Percentiles rank a stretch among this genome's conserved stretches.
Conservation (phyloP, 2,888 invertebrate genomes). For the Chirona hameri region DNA sequence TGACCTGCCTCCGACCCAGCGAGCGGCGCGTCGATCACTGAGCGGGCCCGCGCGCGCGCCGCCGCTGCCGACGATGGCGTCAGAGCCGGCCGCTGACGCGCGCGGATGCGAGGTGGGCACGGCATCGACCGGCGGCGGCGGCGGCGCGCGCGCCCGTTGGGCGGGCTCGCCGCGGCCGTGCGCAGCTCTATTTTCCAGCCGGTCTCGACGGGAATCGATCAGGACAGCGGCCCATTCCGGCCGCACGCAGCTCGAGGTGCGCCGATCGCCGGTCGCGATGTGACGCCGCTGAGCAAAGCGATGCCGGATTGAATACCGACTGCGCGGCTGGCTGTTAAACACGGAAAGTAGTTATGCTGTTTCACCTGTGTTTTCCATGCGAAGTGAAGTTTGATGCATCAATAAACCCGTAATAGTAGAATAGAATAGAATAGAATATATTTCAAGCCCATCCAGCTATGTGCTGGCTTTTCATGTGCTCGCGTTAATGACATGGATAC, state of each 20-base stretch:
- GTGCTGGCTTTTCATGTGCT: too few species aligned
- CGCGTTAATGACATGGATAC: too few species aligned
- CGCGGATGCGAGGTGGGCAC: conserved; percentile 5
- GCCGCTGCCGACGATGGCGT: conserved; percentile 1
- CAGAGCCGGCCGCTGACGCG: conserved; percentile 8
- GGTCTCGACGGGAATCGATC: conserved; percentile 1
- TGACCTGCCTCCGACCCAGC: conserved; percentile 25
- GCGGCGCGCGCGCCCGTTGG: background rate
- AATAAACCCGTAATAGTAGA: too few species aligned
- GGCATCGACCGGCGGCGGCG: background rate
- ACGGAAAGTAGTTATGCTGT: too few species aligned
- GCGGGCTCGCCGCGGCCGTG: background rate
- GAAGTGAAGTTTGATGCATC: too few species aligned
- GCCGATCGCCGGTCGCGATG: background rate
- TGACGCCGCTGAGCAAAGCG: background rate
- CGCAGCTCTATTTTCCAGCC: conserved; percentile 13
- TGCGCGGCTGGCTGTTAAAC: too few species aligned
- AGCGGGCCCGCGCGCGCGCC: background rate
- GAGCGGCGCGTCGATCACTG: background rate
- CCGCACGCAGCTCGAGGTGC: background rate
- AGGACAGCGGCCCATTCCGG: background rate
- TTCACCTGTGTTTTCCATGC: too few species aligned
- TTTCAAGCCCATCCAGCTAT: too few species aligned
- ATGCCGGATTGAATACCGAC: too few species aligned
- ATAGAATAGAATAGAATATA: too few species aligned